These are phyloP conservation scores for Poecile atricapillus DNA, from an alignment of 2,113 vertebrate species.

Conservation along the genomic window DNA sequence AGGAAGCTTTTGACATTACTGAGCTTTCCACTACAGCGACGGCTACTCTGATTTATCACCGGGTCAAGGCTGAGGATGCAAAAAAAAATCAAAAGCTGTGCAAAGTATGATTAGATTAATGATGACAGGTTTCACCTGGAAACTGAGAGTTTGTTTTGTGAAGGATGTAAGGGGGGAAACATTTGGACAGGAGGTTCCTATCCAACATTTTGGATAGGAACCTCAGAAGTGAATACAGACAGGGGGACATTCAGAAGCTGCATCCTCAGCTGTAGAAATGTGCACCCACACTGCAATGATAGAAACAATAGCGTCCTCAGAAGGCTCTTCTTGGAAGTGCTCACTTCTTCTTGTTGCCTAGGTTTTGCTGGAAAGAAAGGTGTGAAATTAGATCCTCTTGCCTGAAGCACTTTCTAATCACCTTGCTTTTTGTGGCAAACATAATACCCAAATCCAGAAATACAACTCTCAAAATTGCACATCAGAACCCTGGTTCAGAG, in stretches of 20 bases:
- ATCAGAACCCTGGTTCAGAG: neutral
- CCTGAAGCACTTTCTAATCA: neutral
- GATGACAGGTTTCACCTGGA: slow-evolving; percentile 8
- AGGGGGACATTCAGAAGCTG: neutral
- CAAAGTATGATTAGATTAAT: neutral
- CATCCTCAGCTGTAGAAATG: neutral
- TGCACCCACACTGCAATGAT: neutral
- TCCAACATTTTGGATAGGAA: neutral
- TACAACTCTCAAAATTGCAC: neutral
- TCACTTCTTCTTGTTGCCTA: neutral
- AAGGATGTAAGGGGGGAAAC: neutral
- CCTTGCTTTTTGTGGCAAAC: neutral
- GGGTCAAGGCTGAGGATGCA: neutral
- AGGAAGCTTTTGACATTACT: slow-evolving; percentile 43
- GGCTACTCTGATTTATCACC: neutral
- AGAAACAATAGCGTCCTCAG: neutral
- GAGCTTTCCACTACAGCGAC: neutral
- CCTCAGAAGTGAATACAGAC: neutral
- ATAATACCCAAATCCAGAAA: neutral
- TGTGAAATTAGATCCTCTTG: neutral
- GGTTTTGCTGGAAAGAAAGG: neutral
- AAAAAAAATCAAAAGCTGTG: neutral
- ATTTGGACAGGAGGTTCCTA: no score
- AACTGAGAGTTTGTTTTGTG: neutral
- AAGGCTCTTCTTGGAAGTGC: neutral